Conservation (phyloP, 1,140 invertebrate species). For the Drosophila suzukii region DNA sequence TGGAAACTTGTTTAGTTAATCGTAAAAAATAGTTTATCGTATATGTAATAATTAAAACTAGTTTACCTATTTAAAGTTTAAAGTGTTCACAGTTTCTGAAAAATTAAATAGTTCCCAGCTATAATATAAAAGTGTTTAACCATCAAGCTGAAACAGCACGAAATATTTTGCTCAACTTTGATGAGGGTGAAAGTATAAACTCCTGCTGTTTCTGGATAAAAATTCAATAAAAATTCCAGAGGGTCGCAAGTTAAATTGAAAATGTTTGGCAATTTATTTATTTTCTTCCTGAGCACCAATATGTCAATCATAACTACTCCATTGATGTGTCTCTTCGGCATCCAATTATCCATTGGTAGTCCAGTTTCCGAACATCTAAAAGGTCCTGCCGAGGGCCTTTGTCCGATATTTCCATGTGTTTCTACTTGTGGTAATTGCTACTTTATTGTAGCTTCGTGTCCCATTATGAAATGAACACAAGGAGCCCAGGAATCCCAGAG, state of each 20-base stretch:
- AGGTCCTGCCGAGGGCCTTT: constrained; percentile 4
- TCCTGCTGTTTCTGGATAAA: not conserved
- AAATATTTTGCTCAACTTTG: not conserved
- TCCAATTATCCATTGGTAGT: not conserved
- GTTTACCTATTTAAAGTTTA: not conserved
- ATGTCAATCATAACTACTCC: not conserved
- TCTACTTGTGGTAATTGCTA: constrained; percentile 60
- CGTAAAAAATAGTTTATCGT: not conserved
- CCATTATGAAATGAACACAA: constrained; percentile 46
- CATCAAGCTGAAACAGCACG: too few relatives aligned
- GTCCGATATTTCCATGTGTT: constrained; percentile 30
- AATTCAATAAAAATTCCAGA: not conserved
- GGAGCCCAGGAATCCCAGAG: constrained; percentile 22
- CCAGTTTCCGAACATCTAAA: not conserved
- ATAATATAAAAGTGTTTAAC: too few relatives aligned
- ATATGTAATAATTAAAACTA: not conserved
- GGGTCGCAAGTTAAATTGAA: not conserved
- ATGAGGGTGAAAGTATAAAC: not conserved
- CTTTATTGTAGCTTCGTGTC: constrained; percentile 57
- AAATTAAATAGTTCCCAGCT: too few relatives aligned
- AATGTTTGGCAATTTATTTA: not conserved
- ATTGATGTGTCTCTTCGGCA: not conserved
- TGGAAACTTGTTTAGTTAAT: too few relatives aligned
- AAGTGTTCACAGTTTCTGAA: not conserved
- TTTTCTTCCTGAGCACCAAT: too few relatives aligned